phyloP scores from a whole-genome alignment of 2,888 invertebrate species.

The Eledona agricola region DNA sequence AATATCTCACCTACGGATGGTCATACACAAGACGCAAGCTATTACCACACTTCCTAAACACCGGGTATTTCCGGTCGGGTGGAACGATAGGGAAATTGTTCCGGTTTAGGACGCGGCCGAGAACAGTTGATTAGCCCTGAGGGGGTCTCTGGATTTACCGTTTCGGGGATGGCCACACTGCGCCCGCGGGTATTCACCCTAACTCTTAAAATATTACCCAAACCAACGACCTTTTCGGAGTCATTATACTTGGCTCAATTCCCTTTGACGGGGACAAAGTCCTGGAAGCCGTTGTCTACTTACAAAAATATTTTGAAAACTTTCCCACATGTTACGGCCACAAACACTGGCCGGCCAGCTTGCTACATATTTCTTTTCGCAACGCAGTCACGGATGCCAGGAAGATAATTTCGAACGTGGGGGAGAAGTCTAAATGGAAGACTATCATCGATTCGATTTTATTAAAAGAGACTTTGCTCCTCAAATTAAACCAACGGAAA shows the following conservation, averaged over 20 bases:
- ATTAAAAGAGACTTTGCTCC: constrained; percentile 13
- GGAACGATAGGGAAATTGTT: constrained; percentile 39
- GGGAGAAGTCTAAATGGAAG: constrained; percentile 12
- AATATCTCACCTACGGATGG: constrained; percentile 30
- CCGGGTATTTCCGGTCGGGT: constrained; percentile 43
- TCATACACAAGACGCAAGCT: constrained; percentile 40
- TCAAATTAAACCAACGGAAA: no score
- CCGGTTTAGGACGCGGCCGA: constrained; percentile 38
- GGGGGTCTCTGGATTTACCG: constrained; percentile 31
- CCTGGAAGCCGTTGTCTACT: no score
- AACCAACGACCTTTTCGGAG: constrained; percentile 22
- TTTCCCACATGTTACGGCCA: constrained; percentile 27
- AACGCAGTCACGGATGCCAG: constrained; percentile 14
- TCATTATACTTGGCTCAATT: no score
- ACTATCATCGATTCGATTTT: constrained; percentile 20
- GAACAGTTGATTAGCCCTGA: constrained; percentile 41
- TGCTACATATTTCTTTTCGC: constrained; percentile 24
- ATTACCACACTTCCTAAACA: constrained; percentile 44
- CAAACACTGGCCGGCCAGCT: constrained; percentile 26
- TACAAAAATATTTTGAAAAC: constrained; percentile 24
- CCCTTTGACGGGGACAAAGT: no score
- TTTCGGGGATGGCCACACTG: constrained; percentile 23
- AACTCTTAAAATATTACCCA: constrained; percentile 34
- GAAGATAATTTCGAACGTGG: constrained; percentile 18
- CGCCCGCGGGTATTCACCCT: constrained; percentile 29